Evolutionary conservation across 2,113 vertebrate species (phyloP), one percentile per base, ranked within the genome.

Genomic region (Lepus europaeus): DNA sequence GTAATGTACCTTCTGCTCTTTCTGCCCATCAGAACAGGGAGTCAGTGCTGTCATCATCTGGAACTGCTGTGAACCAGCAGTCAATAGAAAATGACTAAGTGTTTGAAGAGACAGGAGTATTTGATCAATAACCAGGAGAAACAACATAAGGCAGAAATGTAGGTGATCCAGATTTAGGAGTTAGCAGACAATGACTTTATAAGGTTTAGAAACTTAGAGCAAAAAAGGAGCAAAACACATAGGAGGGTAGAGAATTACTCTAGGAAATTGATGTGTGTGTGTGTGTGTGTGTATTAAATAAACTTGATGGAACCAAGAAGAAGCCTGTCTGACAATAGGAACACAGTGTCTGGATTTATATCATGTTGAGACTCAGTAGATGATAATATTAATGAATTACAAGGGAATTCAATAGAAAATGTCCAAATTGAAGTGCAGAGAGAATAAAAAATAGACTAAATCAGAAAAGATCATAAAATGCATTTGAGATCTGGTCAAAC

Each of bases 361-460:
- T 69, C 31, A 53, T 61, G 61, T 25, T 77, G 17, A 17, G 53
- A 53, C n/a, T 85, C 25, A 70, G 53, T 61, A 72, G 36, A n/a
- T 78, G 63, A 70, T 63, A 61, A 3, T 16, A 19, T 56, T 74
- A 72, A 74, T 91, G 29, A 86, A 49, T 45, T 81, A 66, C 27
- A 81, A 87, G 68, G 33, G 31, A 68, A 81, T 27, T 87, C 74
- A 74, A 36, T 73, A 87, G 88, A 86, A 94, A 80, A 80, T 81
- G 16, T 74, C 9, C 31, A 68, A 68, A 59, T 9, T 59, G 17
- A 84, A 94, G 72, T 13, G 31, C 22, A 87, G 9, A 33, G 3
- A 49, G 61, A 59, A 81, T 20, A 33, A 29, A 19, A 85, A 69
- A 63, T n/a, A 31, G 53, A 85, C 22, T 64, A 39, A 87, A 78